phyloP scores from a whole-genome alignment of 2,113 vertebrate genomes.

The Scalopus aquaticus region DNA sequence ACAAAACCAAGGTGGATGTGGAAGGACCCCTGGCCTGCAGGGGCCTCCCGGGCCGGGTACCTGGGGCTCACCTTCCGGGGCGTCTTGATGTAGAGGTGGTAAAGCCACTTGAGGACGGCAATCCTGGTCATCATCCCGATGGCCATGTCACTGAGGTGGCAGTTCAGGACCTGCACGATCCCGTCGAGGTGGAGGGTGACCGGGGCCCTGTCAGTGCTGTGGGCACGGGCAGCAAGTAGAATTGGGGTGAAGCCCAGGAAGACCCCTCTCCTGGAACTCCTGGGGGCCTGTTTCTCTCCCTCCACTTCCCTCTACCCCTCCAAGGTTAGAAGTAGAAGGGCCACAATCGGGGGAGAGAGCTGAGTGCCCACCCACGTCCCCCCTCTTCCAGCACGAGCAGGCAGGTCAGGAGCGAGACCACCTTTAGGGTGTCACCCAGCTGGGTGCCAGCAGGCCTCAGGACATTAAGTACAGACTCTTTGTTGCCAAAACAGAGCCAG shows the following conservation, averaged over 20 bases:
- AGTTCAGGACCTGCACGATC: slow-evolving; percentile 96
- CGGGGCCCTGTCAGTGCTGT: slow-evolving; percentile 86
- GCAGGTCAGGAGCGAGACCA: neutral
- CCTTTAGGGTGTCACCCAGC: neutral
- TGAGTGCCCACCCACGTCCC: neutral
- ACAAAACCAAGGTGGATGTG: neutral
- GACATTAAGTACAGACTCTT: neutral
- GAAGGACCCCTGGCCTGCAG: neutral
- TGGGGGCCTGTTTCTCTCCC: neutral
- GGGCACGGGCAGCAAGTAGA: neutral
- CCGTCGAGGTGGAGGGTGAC: slow-evolving; percentile 95
- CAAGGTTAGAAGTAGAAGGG: neutral
- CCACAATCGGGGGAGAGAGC: fast-evolving
- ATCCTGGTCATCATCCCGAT: slow-evolving; percentile 99
- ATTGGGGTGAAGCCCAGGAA: neutral
- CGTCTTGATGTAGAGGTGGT: slow-evolving; percentile 98
- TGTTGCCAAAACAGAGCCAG: neutral
- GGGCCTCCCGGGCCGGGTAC: too few relatives aligned
- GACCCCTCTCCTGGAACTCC: too few relatives aligned
- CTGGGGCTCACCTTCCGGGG: slow-evolving; percentile 90
- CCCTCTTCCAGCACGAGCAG: neutral
- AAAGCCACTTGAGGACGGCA: slow-evolving; percentile 97
- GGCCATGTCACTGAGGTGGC: slow-evolving; percentile 92
- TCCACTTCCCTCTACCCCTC: neutral
- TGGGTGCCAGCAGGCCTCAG: neutral